Conservation (phyloP, 2,888 invertebrate genomes). For the Andrena chrysosceles region DNA sequence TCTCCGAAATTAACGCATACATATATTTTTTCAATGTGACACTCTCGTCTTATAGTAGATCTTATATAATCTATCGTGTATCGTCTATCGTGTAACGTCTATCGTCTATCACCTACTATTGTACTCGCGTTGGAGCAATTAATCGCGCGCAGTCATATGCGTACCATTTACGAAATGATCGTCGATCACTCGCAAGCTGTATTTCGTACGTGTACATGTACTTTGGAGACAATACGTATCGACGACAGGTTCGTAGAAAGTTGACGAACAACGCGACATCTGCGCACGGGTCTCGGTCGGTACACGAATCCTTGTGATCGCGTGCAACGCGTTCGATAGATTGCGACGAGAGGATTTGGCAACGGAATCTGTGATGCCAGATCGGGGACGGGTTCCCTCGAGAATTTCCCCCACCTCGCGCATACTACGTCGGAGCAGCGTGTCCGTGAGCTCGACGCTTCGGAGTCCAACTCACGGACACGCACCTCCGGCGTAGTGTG, state of each 20-base stretch:
- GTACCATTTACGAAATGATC: conserved; percentile 55
- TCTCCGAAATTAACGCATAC: conserved; percentile 77
- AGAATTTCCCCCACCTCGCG: no score
- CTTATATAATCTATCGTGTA: conserved; percentile 39
- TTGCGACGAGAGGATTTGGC: conserved; percentile 2
- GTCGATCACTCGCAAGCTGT: conserved; percentile 74
- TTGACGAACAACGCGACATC: conserved; percentile 25
- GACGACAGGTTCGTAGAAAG: conserved; percentile 52
- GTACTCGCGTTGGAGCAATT: conserved; percentile 39
- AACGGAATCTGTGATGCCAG: no score
- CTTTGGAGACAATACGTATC: conserved; percentile 79
- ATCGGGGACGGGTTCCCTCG: no score
- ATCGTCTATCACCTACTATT: conserved; percentile 55
- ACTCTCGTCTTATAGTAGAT: conserved; percentile 67
- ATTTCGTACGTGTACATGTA: conserved; percentile 77
- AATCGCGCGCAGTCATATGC: conserved; percentile 21
- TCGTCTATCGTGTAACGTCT: conserved; percentile 10
- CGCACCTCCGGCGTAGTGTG: no score
- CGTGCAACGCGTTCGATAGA: conserved; percentile 1
- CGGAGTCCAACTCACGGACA: no score
- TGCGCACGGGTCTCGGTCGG: conserved; percentile 20
- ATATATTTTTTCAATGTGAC: conserved; percentile 83
- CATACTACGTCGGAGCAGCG: no score
- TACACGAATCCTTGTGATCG: conserved; percentile 15
- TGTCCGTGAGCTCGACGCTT: no score